Evolutionary conservation across 2,888 invertebrate species (phyloP), one percentile per base, ranked within the genome.

Genomic region (Venusia cambrica): DNA sequence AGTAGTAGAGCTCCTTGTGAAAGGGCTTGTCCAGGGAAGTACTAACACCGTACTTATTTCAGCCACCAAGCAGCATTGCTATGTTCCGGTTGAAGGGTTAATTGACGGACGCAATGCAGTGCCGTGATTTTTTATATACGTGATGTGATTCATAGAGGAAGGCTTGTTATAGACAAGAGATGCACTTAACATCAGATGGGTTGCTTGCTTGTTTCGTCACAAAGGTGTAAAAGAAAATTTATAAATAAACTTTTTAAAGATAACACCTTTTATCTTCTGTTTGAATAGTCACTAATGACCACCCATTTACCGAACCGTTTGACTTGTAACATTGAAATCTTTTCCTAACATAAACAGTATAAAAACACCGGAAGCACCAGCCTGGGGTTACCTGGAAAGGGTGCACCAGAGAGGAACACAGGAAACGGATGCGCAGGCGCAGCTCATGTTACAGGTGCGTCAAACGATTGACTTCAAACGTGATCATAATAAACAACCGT

Each of bases 381-480:
- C n/a, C n/a, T n/a, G n/a, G n/a, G n/a, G n/a, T 50, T 57, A 51
- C 51, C 57, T 60, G 62, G 54, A 53, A 61, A 41, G 50, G 33
- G 40, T 35, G 30, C 56, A 57, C 41, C 4, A 29, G 65, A 59
- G 72, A 70, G 70, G 64, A 71, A 70, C 62, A 77, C 74, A 68
- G 84, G 83, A 84, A 85, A 55, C 83, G 85, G 83, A 84, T 78
- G 58, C 52, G 57, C 66, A 57, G 62, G 62, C 62, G 57, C 57
- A 36, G 42, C 38, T 38, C 45, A 40, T 44, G 39, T 54, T 60
- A 70, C 75, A 75, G 76, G 74, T 73, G 74, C 60, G 57, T 51
- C 30, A 25, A 56, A 66, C 65, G 57, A 55, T 62, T 62, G 62
- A 58, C 62, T 54, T 59, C 48, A 54, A 58, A 62, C 66, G 62